Percentiles rank a stretch among this genome's conserved stretches.
Conservation (phyloP, 1,140 invertebrate species). For the Harpegnathos saltator region DNA sequence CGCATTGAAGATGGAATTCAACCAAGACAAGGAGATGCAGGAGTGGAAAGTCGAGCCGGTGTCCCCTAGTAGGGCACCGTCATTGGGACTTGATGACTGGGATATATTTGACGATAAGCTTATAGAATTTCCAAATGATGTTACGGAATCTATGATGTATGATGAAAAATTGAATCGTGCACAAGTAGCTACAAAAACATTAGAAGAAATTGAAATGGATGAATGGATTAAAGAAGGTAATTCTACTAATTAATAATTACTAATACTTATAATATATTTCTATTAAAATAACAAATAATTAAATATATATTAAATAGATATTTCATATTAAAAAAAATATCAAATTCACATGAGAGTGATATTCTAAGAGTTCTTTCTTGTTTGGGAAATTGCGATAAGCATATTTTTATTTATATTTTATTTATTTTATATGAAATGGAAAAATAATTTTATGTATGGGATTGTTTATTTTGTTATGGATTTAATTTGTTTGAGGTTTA, state of each 20-base stretch:
- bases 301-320: too few species aligned
- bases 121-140: constrained; percentile 71
- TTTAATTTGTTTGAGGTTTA: too few species aligned
- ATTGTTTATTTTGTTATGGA: too few species aligned
- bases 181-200: constrained; percentile 80
- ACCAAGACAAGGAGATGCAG: constrained; percentile 78
- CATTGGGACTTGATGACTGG: constrained; percentile 77
- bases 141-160: constrained; percentile 65
- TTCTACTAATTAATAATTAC: too few species aligned
- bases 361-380: too few species aligned
- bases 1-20: constrained; percentile 75
- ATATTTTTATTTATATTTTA: too few species aligned
- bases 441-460: too few species aligned
- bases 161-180: constrained; percentile 77
- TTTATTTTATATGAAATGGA: background rate
- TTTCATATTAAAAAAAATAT: too few species aligned
- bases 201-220: constrained; percentile 80
- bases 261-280: too few species aligned
- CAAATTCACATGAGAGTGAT: too few species aligned
- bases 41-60: constrained; percentile 85
- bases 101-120: constrained; percentile 76
- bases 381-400: background rate
- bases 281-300: too few species aligned
- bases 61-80: constrained; percentile 81
- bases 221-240: constrained; percentile 85